Conservation (phyloP, 2,888 invertebrate species). For the Xylota sylvarum region DNA sequence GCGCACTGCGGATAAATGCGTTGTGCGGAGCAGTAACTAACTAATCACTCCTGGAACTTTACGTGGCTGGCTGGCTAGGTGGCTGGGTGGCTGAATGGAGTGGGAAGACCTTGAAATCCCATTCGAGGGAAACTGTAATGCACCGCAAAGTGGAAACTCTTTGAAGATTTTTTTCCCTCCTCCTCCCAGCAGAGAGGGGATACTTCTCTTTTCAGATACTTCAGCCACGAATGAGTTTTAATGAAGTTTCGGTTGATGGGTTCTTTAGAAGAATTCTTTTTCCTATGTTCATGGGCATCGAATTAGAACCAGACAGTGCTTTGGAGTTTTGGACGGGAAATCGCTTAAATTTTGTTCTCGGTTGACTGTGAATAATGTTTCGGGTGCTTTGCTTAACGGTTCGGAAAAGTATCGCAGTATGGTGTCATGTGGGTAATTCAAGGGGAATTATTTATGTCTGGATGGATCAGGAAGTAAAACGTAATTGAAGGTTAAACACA, state of each 20-base stretch:
- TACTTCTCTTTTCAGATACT: constrained; percentile 31
- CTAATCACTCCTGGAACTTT: constrained; percentile 54
- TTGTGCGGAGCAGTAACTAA: constrained; percentile 50
- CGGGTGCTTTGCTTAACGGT: constrained; percentile 58
- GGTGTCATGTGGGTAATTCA: constrained; percentile 57
- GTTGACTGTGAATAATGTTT: constrained; percentile 57
- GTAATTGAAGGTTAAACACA: constrained; percentile 29
- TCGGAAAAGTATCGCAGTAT: constrained; percentile 48
- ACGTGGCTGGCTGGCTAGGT: background rate
- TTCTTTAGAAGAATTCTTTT: constrained; percentile 66
- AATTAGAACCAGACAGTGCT: constrained; percentile 75
- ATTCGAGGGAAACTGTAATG: constrained; percentile 43
- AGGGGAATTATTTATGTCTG: constrained; percentile 6
- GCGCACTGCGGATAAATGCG: constrained; percentile 51
- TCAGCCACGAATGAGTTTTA: constrained; percentile 66
- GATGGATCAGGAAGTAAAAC: constrained; percentile 15
- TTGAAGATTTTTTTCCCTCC: constrained; percentile 39
- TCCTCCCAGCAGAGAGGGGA: too few relatives aligned
- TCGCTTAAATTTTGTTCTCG: constrained; percentile 45
- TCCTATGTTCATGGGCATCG: constrained; percentile 50
- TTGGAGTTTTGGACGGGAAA: constrained; percentile 32
- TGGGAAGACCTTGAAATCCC: constrained; percentile 56
- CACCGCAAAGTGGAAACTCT: constrained; percentile 58
- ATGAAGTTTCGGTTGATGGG: constrained; percentile 72
- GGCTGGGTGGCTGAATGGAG: background rate